Evolutionary conservation across 2,888 invertebrate genomes (phyloP).

Genomic region (Parthenolecanium corni): DNA sequence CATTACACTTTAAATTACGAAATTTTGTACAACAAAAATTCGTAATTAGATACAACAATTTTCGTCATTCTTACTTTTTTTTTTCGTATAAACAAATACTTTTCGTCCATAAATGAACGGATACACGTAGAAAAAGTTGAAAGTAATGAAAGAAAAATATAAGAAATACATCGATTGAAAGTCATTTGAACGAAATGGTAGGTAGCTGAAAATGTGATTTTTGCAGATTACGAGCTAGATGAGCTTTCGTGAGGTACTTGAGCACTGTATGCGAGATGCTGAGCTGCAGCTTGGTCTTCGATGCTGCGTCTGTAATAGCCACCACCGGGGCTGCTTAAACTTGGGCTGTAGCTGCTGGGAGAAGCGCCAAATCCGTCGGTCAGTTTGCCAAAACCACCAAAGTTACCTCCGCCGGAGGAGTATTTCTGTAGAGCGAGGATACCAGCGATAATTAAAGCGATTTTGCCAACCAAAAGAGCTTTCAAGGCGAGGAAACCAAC

Average conservation of each 20-base stretch:
- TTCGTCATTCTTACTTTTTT: no score
- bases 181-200: neutral
- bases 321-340: conserved; percentile 39
- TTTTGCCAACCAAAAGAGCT: conserved; percentile 63
- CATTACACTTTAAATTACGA: no score
- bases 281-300: conserved; percentile 44
- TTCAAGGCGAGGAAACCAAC: conserved; percentile 61
- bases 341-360: conserved; percentile 35
- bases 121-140: neutral
- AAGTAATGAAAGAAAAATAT: neutral
- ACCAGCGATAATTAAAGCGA: conserved; percentile 62
- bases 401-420: conserved; percentile 46
- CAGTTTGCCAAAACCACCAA: conserved; percentile 34
- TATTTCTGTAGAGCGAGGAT: conserved; percentile 58
- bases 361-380: conserved; percentile 33
- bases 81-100: no score
- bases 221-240: conserved; percentile 8
- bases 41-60: no score
- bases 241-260: conserved; percentile 42
- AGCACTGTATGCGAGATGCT: conserved; percentile 58
- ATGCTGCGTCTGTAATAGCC: conserved; percentile 41
- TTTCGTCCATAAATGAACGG: no score
- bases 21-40: no score
- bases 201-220: neutral
- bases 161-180: neutral